Conservation (phyloP, 2,888 invertebrate genomes). For the Caenorhabditis drosophilae region DNA sequence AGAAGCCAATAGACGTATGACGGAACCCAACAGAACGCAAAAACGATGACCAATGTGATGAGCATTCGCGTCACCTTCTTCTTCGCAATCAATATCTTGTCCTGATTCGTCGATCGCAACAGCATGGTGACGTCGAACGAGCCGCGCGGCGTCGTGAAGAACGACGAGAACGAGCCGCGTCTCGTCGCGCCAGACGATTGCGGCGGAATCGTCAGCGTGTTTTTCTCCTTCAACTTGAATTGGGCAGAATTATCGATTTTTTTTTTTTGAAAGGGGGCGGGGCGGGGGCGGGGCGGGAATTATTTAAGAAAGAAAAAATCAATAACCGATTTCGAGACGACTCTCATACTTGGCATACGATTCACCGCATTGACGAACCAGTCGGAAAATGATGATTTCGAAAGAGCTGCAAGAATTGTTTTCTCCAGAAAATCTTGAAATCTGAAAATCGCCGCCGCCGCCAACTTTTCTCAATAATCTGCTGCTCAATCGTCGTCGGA, state of each 20-base stretch:
- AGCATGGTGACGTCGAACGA: slow-evolving; percentile 42
- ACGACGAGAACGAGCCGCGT: slow-evolving; percentile 32
- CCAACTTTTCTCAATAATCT: slow-evolving; percentile 33
- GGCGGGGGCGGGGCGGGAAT: too few species aligned
- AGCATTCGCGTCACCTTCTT: slow-evolving; percentile 79
- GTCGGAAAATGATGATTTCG: slow-evolving; percentile 39
- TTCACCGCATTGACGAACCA: slow-evolving; percentile 45
- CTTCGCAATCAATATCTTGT: slow-evolving; percentile 80
- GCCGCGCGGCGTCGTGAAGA: slow-evolving; percentile 42
- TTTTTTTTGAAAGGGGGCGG: too few species aligned
- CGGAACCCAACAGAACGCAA: slow-evolving; percentile 89
- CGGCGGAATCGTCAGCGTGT: slow-evolving; percentile 36
- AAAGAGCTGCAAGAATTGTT: slow-evolving; percentile 21
- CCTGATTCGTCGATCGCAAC: slow-evolving; percentile 67
- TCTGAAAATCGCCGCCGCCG: too few species aligned
- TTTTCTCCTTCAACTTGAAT: slow-evolving; percentile 31
- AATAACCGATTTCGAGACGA: slow-evolving; percentile 10
- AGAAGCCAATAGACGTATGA: slow-evolving; percentile 61
- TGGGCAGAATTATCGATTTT: too few species aligned
- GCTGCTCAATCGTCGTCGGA: slow-evolving; percentile 39
- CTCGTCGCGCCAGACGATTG: slow-evolving; percentile 11
- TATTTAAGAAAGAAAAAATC: background rate
- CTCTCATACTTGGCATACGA: slow-evolving; percentile 33
- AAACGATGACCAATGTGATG: slow-evolving; percentile 84
- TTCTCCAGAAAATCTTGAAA: background rate